Percentiles rank a stretch among this genome's conserved stretches.
These are phyloP conservation scores for Podarcis lilfordi DNA, from an alignment of 2,797 vertebrate species.

Conservation along the genomic window DNA sequence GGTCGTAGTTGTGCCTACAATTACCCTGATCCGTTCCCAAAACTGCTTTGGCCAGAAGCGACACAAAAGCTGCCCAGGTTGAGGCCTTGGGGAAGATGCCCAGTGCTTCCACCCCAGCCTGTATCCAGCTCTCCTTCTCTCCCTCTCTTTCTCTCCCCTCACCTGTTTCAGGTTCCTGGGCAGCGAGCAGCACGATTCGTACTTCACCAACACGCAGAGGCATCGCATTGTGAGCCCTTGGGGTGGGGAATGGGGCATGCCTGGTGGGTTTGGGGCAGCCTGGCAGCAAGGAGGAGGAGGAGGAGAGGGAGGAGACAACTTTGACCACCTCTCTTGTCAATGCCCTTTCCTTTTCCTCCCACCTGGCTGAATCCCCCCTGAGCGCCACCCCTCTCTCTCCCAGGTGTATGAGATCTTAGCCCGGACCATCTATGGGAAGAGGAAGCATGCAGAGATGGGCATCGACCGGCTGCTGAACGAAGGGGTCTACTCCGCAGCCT, in stretches of 20 bases:
- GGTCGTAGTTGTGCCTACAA: too few species aligned
- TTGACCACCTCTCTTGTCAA: neutral
- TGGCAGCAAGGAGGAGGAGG: too few species aligned
- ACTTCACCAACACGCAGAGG: conserved; percentile 83
- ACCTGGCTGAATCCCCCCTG: neutral
- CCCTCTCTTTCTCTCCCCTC: too few species aligned
- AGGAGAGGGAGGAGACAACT: too few species aligned
- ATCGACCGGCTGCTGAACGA: conserved; percentile 81
- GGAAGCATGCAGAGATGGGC: conserved; percentile 82
- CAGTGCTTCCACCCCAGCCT: neutral
- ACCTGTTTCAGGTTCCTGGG: conserved; percentile 79
- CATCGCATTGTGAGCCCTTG: conserved; percentile 79
- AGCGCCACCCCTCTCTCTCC: neutral
- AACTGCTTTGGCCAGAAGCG: too few species aligned
- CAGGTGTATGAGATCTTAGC: conserved; percentile 85
- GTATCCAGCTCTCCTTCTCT: neutral
- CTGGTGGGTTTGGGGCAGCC: too few species aligned
- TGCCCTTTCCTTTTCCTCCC: too few species aligned
- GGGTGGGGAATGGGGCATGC: too few species aligned
- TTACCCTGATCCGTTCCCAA: too few species aligned
- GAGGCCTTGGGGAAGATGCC: too few species aligned
- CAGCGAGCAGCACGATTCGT: conserved; percentile 74
- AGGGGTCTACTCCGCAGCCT: conserved; percentile 79
- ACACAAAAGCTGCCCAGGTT: too few species aligned
- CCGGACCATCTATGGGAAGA: conserved; percentile 79